These are phyloP conservation scores for Heterohyrax brucei DNA, from an alignment of 2,797 vertebrate species.

Conservation along the genomic window DNA sequence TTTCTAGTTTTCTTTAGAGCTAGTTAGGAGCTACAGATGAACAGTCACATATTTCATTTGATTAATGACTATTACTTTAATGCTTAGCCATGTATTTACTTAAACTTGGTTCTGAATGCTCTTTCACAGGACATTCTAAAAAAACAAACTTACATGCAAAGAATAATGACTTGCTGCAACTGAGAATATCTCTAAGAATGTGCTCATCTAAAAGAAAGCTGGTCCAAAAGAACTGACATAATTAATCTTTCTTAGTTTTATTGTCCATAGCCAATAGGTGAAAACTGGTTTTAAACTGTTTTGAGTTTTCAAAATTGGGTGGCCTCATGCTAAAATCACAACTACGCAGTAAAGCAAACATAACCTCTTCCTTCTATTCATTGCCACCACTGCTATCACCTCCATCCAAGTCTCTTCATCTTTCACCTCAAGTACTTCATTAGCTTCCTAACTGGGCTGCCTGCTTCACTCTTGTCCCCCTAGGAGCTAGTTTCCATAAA, in stretches of 20 bases:
- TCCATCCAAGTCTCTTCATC: neutral
- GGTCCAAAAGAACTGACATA: constrained; percentile 24
- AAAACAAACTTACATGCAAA: constrained; percentile 32
- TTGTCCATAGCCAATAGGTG: neutral
- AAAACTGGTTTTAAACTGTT: constrained; percentile 52
- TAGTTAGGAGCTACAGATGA: constrained; percentile 41
- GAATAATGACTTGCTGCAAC: constrained; percentile 25
- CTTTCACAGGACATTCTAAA: constrained; percentile 28
- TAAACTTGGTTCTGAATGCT: constrained; percentile 11
- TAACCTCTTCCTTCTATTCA: neutral
- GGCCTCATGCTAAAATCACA: neutral
- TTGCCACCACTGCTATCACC: neutral
- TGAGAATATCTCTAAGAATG: constrained; percentile 55
- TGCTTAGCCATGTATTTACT: constrained; percentile 43
- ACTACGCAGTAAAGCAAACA: neutral
- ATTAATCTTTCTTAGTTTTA: constrained; percentile 48
- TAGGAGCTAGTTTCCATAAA: neutral
- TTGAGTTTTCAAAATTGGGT: constrained; percentile 28
- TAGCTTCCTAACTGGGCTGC: neutral
- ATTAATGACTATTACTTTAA: constrained; percentile 34
- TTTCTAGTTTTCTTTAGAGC: constrained; percentile 54
- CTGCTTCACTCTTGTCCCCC: neutral
- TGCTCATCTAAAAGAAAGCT: constrained; percentile 19
- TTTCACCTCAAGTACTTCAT: neutral
- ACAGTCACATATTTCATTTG: constrained; percentile 11